Conservation (phyloP, 2,113 vertebrate species). For the Neotoma lepida region DNA sequence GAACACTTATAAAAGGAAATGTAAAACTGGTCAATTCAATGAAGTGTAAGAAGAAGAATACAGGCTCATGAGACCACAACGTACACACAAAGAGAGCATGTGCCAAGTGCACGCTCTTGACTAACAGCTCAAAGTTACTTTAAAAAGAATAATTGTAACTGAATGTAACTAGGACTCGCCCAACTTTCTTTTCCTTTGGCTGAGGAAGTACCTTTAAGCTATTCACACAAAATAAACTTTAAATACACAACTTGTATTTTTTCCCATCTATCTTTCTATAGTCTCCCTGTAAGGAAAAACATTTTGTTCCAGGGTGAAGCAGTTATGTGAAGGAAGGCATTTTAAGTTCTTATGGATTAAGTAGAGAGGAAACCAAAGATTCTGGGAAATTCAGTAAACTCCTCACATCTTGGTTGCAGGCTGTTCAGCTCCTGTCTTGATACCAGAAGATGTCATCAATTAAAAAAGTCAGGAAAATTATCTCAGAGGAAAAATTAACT, state of each 20-base stretch:
- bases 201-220: neutral
- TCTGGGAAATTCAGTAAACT: neutral
- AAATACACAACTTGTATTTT: neutral
- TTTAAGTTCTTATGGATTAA: neutral
- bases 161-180: slow-evolving; percentile 24
- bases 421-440: neutral
- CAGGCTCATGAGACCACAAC: slow-evolving; percentile 2
- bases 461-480: neutral
- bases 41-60: neutral
- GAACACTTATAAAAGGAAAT: slow-evolving; percentile 75
- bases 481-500: neutral
- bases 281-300: neutral
- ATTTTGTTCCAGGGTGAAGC: neutral
- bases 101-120: slow-evolving; percentile 48
- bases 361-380: neutral
- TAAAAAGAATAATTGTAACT: slow-evolving; percentile 66
- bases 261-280: neutral
- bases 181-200: neutral
- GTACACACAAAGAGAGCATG: slow-evolving; percentile 58
- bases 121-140: slow-evolving; percentile 67
- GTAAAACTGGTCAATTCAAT: slow-evolving; percentile 72
- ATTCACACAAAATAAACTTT: neutral
- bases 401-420: neutral
- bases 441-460: neutral
- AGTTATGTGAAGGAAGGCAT: neutral